Evolutionary conservation across 2,888 invertebrate genomes (phyloP).

Genomic region (Pachycephus smyrnensis): DNA sequence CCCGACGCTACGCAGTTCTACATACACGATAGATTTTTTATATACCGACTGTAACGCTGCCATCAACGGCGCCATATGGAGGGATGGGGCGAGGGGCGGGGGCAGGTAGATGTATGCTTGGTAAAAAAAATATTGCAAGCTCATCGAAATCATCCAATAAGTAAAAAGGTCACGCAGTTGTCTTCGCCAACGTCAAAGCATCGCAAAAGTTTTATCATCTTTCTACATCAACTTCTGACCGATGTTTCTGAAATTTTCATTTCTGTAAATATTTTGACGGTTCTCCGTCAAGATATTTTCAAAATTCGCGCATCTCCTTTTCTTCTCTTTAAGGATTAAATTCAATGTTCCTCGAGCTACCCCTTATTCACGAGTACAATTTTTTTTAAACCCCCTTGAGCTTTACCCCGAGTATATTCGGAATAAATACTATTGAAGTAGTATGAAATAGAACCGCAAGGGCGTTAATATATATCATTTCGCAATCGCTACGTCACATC

Average conservation of each 20-base stretch:
- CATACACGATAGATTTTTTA: background rate
- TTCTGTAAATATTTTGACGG: no score
- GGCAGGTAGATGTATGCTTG: background rate
- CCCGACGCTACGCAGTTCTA: background rate
- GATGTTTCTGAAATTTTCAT: no score
- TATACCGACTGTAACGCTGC: background rate
- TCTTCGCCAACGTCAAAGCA: background rate
- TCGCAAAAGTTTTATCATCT: background rate
- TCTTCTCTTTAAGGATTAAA: no score
- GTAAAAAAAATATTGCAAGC: background rate
- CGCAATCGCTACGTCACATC: background rate
- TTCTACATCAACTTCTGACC: no score
- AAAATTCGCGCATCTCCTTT: no score
- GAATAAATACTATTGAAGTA: no score
- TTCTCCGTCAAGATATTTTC: no score
- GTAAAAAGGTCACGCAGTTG: background rate
- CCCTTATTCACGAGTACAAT: no score
- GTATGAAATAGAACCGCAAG: no score
- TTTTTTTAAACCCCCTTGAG: no score
- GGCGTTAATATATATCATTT: background rate
- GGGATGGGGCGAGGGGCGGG: background rate
- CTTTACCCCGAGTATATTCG: no score
- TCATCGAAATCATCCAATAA: background rate
- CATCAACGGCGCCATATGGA: background rate
- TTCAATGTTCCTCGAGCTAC: no score